Evolutionary conservation across 2,797 vertebrate species (phyloP).

Genomic region (Salmo trutta): DNA sequence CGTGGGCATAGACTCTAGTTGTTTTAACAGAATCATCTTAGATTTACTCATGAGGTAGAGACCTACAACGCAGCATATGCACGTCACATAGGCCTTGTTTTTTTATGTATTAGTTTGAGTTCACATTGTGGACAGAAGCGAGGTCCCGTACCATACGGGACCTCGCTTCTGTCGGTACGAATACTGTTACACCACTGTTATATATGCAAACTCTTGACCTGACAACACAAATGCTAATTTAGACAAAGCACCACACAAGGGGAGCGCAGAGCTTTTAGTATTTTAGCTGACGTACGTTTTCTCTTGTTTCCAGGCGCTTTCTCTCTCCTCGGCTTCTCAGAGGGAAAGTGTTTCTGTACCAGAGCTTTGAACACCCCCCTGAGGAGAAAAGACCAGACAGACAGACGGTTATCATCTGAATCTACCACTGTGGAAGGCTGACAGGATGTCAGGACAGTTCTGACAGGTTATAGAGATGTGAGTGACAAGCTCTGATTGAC

Average conservation of each 20-base stretch:
- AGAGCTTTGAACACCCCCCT: slow-evolving; percentile 97
- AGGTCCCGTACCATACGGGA: too few species aligned
- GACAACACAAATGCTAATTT: background rate
- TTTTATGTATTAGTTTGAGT: too few species aligned
- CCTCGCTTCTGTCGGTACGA: too few species aligned
- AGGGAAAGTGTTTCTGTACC: slow-evolving; percentile 95
- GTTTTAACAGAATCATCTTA: too few species aligned
- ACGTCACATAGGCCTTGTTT: too few species aligned
- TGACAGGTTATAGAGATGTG: slow-evolving; percentile 2
- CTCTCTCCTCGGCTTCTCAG: slow-evolving; percentile 91
- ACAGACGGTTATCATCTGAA: slow-evolving; percentile 16
- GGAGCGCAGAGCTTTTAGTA: background rate
- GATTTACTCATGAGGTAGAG: too few species aligned
- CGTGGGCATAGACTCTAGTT: too few species aligned
- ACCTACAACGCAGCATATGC: too few species aligned
- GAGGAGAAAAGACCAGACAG: slow-evolving; percentile 33
- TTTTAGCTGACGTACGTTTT: slow-evolving; percentile 83
- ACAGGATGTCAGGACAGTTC: slow-evolving; percentile 12
- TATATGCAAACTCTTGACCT: background rate
- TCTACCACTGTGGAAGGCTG: background rate
- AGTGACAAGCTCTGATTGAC: slow-evolving; percentile 19
- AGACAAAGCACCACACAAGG: background rate
- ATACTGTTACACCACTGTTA: too few species aligned
- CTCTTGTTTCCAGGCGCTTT: slow-evolving; percentile 87
- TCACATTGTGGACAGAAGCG: too few species aligned